phyloP scores from a whole-genome alignment of 1,140 invertebrate genomes.

The Piezodorus guildinii region DNA sequence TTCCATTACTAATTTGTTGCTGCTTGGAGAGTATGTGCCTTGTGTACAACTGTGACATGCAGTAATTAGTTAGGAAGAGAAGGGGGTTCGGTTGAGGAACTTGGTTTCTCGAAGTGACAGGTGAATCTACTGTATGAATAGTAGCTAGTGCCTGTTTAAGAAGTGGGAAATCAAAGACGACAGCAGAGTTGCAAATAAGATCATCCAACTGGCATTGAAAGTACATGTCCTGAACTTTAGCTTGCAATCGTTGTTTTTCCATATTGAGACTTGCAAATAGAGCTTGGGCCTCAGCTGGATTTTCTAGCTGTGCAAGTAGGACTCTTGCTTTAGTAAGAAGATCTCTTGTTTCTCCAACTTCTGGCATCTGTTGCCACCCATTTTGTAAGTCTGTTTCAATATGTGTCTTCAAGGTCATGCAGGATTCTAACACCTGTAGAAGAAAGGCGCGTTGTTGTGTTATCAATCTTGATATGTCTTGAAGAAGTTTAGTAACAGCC shows the following conservation, averaged over 20 bases:
- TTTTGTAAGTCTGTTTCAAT: constrained; percentile 57
- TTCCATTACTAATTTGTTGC: constrained; percentile 39
- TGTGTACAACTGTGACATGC: constrained; percentile 58
- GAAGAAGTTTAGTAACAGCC: constrained; percentile 42
- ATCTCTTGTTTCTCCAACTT: constrained; percentile 50
- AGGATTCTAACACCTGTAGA: constrained; percentile 57
- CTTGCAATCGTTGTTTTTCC: constrained; percentile 50
- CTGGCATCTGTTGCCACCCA: constrained; percentile 47
- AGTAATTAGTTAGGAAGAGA: constrained; percentile 59
- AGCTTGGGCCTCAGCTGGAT: constrained; percentile 42
- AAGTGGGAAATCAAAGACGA: constrained; percentile 50
- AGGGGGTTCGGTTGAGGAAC: constrained; percentile 37
- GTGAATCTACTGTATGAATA: constrained; percentile 42
- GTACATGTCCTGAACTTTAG: constrained; percentile 57
- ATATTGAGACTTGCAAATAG: constrained; percentile 43
- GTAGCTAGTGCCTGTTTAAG: constrained; percentile 50
- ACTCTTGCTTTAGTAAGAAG: constrained; percentile 46
- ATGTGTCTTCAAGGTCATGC: constrained; percentile 56
- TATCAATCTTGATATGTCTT: constrained; percentile 49
- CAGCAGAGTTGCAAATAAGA: constrained; percentile 49
- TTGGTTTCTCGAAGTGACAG: constrained; percentile 24
- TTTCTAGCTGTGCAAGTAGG: constrained; percentile 43
- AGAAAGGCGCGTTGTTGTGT: constrained; percentile 55
- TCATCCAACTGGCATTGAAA: constrained; percentile 58
- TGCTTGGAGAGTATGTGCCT: constrained; percentile 49